Conservation (phyloP, 2,888 invertebrate genomes). For the Barypeithes pellucidus region DNA sequence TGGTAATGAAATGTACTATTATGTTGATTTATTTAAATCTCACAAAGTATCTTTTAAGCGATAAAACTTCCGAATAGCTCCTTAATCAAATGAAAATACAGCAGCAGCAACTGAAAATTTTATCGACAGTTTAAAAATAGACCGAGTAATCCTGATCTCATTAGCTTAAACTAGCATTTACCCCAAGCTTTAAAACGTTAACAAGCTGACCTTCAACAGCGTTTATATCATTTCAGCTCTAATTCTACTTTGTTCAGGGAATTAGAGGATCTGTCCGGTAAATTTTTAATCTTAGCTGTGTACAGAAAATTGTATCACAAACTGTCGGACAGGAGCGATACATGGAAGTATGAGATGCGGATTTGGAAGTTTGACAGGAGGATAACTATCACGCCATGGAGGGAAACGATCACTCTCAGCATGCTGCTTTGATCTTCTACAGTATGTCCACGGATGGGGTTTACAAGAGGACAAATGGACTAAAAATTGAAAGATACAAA, state of each 20-base stretch:
- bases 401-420: too few relatives aligned
- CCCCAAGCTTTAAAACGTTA: conserved; percentile 10
- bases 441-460: too few relatives aligned
- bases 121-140: conserved; percentile 22
- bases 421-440: too few relatives aligned
- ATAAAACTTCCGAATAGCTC: not conserved
- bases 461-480: too few relatives aligned
- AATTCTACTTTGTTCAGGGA: not conserved
- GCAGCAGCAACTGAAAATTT: conserved; percentile 9
- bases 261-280: not conserved
- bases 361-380: too few relatives aligned
- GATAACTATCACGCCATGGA: too few relatives aligned
- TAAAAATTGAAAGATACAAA: too few relatives aligned
- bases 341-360: too few relatives aligned
- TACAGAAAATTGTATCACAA: not conserved
- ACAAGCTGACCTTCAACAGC: conserved; percentile 3
- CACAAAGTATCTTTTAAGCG: too few relatives aligned
- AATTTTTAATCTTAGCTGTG: not conserved
- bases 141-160: conserved; percentile 7
- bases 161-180: conserved; percentile 20
- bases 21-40: too few relatives aligned
- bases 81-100: not conserved
- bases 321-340: too few relatives aligned
- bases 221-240: conserved; percentile 11
- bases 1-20: too few relatives aligned